These are phyloP conservation scores for Chinchilla lanigera DNA, from an alignment of 2,113 vertebrate genomes.

Conservation along the genomic window DNA sequence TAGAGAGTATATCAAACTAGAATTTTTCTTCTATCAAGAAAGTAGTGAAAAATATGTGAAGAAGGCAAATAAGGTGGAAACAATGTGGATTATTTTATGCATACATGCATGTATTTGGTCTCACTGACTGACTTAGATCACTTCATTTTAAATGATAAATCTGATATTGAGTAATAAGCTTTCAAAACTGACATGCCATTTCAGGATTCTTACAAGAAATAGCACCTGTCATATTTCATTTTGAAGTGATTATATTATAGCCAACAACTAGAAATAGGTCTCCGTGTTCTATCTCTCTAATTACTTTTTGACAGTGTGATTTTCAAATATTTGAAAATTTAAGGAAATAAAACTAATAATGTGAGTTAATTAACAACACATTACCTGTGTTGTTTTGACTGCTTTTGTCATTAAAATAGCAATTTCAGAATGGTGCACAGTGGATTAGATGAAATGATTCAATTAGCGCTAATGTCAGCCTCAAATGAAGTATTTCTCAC, in stretches of 20 bases:
- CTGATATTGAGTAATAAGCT: slow-evolving; percentile 9
- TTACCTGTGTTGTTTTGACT: slow-evolving; percentile 19
- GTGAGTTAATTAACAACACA: slow-evolving; percentile 52
- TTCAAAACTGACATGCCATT: slow-evolving; percentile 19
- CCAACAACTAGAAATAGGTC: not conserved
- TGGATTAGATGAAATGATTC: not conserved
- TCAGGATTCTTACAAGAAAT: slow-evolving; percentile 44
- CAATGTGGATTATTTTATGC: not conserved
- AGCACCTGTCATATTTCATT: slow-evolving; percentile 43
- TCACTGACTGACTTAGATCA: not conserved
- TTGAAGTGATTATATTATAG: not conserved
- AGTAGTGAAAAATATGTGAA: not conserved
- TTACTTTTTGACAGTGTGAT: slow-evolving; percentile 21
- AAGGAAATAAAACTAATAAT: slow-evolving; percentile 52
- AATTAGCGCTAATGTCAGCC: slow-evolving; percentile 20
- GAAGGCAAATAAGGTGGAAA: not conserved
- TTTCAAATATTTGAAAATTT: slow-evolving; percentile 64
- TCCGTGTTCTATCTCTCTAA: not conserved
- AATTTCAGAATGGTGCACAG: not conserved
- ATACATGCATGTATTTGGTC: not conserved
- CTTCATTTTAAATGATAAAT: slow-evolving; percentile 55
- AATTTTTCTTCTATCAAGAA: not conserved
- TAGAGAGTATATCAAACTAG: not conserved
- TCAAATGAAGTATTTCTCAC: not conserved
- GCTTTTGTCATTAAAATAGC: slow-evolving; percentile 50